A percentile compares a stretch with the other conserved stretches of the same genome.
Evolutionary conservation across 2,113 vertebrate species (phyloP).

Genomic region (Chlamydotis undulata): DNA sequence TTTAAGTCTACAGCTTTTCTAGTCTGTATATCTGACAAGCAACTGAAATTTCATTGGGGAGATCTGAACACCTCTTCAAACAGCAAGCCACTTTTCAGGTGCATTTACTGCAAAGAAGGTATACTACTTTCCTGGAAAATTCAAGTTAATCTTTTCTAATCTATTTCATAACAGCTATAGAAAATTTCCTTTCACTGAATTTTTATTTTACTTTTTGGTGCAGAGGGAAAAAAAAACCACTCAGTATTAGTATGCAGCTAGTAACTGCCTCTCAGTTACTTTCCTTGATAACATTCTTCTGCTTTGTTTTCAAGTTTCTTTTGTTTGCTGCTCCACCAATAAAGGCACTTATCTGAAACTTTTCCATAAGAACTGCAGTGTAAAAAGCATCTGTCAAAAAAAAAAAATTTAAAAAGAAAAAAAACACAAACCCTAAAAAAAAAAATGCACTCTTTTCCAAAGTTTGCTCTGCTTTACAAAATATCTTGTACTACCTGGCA

Average conservation of each 20-base stretch:
- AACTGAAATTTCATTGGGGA: background rate
- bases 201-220: background rate
- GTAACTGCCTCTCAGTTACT: background rate
- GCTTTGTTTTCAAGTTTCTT: background rate
- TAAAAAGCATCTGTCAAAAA: background rate
- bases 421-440: background rate
- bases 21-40: background rate
- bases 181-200: background rate
- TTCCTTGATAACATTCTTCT: background rate
- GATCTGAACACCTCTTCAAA: background rate
- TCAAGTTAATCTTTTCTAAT: background rate
- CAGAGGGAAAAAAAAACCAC: background rate
- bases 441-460: fast-evolving
- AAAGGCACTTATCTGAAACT: background rate
- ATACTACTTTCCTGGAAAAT: background rate
- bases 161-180: background rate
- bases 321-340: background rate
- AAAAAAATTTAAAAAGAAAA: background rate
- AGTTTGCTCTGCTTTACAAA: background rate
- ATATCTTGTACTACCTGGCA: background rate
- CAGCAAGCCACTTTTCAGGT: background rate
- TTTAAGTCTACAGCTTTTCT: background rate
- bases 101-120: background rate
- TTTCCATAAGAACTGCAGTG: background rate
- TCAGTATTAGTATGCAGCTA: background rate